Base-by-base conservation (phyloP, 2,113 vertebrate species). In the Colinus virginianus region DNA sequence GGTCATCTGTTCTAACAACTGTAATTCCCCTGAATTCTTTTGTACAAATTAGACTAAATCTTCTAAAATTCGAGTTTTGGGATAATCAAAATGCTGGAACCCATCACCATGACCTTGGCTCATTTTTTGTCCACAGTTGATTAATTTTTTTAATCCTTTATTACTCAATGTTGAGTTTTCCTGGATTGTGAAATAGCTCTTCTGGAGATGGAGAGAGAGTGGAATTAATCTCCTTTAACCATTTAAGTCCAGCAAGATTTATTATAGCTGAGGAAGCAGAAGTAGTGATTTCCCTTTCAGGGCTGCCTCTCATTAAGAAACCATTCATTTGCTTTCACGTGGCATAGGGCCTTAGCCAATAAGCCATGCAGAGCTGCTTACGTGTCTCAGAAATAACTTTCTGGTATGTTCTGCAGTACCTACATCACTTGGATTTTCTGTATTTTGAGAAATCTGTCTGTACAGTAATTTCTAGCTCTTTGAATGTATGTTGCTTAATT, bases 21-120 rank as follows among this genome's bases (percentile, higher is more conserved):
- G 28, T 38, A 30, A 4, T 64, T 90, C 40, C 32, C 14, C 9
- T 75, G 55, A 77, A 11, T 83, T 90, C 16, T 77, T 16, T 83
- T 28, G 4, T 80, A 32, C 42, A 34, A 56, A 77, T 4, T 13
- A 48, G 2, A 3, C 17, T 4, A 86, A 63, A 67, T 86, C 13
- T 81, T 68, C 36, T 46, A 61, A 45, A 82, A 55, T 18, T 36
- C 2, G 0, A 48, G 2, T 71, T 78, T 88, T 67, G 49, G 67
- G 61, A 20, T 59, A 6, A 71, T 59, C 11, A 32, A 78, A 90
- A 34, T 68, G 8, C 38, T 80, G 28, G n/a, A 93, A 74, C 5
- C 3, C 18, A 21, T 71, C 0, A 0, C 32, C 26, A 25, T 80
- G 51, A 56, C 1, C 6, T 22, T 1, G 4, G 32, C 11, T 45